Conservation (phyloP, 2,888 invertebrate genomes). For the Nasonia oneida region DNA sequence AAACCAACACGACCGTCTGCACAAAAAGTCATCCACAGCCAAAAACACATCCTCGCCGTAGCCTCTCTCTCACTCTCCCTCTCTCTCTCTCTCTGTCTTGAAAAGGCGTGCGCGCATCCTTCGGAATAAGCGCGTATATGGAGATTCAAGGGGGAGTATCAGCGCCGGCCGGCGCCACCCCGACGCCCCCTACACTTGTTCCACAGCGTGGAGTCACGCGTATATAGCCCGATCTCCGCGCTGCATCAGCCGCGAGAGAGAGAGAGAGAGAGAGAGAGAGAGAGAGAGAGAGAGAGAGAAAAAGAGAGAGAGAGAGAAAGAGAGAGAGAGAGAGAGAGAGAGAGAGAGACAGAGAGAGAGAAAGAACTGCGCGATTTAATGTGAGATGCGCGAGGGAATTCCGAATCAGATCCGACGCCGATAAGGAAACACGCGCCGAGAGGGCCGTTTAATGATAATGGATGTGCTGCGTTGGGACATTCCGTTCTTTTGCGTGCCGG, state of each 20-base stretch:
- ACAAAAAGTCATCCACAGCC: constrained; percentile 6
- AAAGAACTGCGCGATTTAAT: constrained; percentile 34
- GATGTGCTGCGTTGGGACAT: constrained; percentile 16
- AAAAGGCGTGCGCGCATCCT: neutral
- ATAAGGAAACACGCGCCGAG: constrained; percentile 29
- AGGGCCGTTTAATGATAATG: constrained; percentile 51
- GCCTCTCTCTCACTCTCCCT: neutral
- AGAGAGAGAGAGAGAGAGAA: neutral
- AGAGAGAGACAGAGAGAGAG: neutral
- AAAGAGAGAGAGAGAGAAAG: neutral
- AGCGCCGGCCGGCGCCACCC: constrained; percentile 63
- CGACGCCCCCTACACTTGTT: constrained; percentile 74
- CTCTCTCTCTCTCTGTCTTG: too few species aligned
- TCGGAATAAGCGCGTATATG: neutral
- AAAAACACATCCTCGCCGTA: neutral
- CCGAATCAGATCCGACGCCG: constrained; percentile 54
- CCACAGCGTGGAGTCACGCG: constrained; percentile 63
- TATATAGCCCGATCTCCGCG: neutral
- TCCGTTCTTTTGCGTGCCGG: neutral
- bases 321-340: neutral
- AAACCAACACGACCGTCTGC: neutral
- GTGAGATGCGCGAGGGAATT: constrained; percentile 25
- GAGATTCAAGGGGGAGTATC: constrained; percentile 4
- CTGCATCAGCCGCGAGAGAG: neutral
- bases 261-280: neutral